Conservation (phyloP, 2,888 invertebrate genomes). For the Cephus nigrinus region DNA sequence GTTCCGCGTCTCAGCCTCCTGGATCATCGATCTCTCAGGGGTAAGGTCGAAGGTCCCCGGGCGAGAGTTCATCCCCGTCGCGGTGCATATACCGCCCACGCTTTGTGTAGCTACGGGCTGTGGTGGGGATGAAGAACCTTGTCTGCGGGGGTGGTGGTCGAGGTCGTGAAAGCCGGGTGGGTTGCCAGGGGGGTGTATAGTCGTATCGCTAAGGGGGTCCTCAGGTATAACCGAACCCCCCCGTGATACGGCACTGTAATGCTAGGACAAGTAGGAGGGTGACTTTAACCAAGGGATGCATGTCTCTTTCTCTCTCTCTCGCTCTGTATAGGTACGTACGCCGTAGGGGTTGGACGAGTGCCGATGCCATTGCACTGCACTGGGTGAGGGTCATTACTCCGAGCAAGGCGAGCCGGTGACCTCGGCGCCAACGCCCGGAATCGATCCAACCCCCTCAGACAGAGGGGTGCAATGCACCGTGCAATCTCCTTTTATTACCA, state of each 20-base stretch:
- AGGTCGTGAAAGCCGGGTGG: conserved; percentile 17
- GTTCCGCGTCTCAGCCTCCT: not conserved
- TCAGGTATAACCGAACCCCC: not conserved
- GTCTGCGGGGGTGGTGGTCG: not conserved
- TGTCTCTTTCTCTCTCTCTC: conserved; percentile 5
- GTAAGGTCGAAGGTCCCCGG: not conserved
- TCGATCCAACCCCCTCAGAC: conserved; percentile 59
- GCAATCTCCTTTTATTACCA: conserved; percentile 39
- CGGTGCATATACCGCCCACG: not conserved
- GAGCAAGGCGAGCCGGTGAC: conserved; percentile 65
- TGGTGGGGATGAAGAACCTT: not conserved
- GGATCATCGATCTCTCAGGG: not conserved
- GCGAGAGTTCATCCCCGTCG: not conserved
- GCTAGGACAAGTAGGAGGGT: not conserved
- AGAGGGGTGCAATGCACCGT: conserved; percentile 56
- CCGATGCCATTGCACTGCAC: conserved; percentile 64
- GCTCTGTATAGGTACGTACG: not conserved
- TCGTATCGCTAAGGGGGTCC: not conserved
- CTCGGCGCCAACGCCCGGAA: conserved; percentile 66
- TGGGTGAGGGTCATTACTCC: conserved; percentile 67
- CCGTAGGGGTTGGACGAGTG: conserved; percentile 5
- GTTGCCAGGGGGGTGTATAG: conserved; percentile 21
- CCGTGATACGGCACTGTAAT: not conserved
- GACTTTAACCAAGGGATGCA: not conserved
- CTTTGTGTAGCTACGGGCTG: not conserved